Evolutionary conservation across 2,888 invertebrate species (phyloP).

Genomic region (Dynastes tityus): DNA sequence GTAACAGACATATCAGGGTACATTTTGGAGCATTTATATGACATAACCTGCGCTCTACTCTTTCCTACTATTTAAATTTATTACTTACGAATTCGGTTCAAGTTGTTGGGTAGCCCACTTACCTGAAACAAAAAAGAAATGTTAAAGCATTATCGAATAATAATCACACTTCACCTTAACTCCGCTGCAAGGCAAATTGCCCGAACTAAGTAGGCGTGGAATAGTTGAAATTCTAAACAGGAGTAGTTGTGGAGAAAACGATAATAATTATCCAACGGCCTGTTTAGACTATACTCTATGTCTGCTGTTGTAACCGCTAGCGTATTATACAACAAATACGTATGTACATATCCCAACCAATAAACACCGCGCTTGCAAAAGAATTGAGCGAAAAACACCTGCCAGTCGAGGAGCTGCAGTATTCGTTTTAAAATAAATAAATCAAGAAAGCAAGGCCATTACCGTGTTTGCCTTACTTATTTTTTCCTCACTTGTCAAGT

Average conservation of each 20-base stretch:
- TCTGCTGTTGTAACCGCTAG: slow-evolving; percentile 2
- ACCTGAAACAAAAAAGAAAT: slow-evolving; percentile 47
- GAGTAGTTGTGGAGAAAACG: neutral
- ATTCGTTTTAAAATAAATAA: slow-evolving; percentile 38
- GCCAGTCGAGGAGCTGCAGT: slow-evolving; percentile 21
- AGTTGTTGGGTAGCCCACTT: slow-evolving; percentile 16
- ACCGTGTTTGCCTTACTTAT: slow-evolving; percentile 38
- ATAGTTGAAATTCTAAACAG: slow-evolving; percentile 13
- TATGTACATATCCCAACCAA: slow-evolving; percentile 1
- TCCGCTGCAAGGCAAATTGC: slow-evolving; percentile 7
- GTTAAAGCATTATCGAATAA: slow-evolving; percentile 3
- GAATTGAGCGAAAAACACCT: slow-evolving; percentile 31
- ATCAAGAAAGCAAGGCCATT: slow-evolving; percentile 45
- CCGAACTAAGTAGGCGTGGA: slow-evolving; percentile 23
- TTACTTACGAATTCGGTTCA: neutral
- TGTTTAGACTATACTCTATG: neutral
- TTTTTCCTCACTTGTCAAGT: slow-evolving; percentile 38
- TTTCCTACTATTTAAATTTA: neutral
- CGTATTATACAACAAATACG: neutral
- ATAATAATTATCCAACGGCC: slow-evolving; percentile 23
- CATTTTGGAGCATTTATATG: too few species aligned
- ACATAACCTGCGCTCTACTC: too few species aligned
- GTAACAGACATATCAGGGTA: too few species aligned
- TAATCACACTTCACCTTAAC: slow-evolving; percentile 16
- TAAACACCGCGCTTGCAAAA: slow-evolving; percentile 14